Conservation (phyloP, 2,113 vertebrate species). For the Lasiurus cinereus region DNA sequence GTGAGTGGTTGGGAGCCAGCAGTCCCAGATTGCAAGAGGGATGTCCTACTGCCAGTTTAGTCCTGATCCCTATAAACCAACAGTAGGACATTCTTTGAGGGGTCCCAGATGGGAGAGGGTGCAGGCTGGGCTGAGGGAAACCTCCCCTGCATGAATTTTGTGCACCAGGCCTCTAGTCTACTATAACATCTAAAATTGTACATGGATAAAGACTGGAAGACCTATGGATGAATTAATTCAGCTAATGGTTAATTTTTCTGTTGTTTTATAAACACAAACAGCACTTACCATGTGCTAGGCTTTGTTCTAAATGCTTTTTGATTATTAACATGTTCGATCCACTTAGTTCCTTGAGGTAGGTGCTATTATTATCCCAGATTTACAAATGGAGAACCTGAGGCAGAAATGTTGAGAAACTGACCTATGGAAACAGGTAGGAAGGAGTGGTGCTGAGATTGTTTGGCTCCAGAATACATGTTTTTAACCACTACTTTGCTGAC, state of each 20-base stretch:
- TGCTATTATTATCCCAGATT: neutral
- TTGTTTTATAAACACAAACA: too few species aligned
- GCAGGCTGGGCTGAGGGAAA: too few species aligned
- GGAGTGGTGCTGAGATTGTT: conserved; percentile 8
- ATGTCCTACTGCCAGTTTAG: too few species aligned
- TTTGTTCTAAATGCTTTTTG: conserved; percentile 47
- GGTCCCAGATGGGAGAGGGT: too few species aligned
- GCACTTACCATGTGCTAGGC: neutral
- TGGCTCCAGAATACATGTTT: conserved; percentile 36
- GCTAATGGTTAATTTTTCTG: neutral
- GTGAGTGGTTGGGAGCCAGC: too few species aligned
- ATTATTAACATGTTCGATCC: conserved; percentile 6
- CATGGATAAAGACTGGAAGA: conserved; percentile 40
- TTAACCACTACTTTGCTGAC: conserved; percentile 40
- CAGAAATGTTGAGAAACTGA: neutral
- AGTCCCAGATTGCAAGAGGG: too few species aligned
- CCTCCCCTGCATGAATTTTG: too few species aligned
- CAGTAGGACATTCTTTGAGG: too few species aligned
- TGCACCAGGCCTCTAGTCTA: neutral
- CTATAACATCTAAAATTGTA: neutral
- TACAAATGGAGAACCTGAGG: neutral
- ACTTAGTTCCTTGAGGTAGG: conserved; percentile 29
- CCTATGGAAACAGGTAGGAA: neutral
- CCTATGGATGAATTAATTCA: conserved; percentile 56
- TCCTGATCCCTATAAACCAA: too few species aligned